Percentiles rank a stretch among this genome's conserved stretches.
Evolutionary conservation across 2,888 invertebrate species (phyloP).

Genomic region (Cordilura impudica): DNA sequence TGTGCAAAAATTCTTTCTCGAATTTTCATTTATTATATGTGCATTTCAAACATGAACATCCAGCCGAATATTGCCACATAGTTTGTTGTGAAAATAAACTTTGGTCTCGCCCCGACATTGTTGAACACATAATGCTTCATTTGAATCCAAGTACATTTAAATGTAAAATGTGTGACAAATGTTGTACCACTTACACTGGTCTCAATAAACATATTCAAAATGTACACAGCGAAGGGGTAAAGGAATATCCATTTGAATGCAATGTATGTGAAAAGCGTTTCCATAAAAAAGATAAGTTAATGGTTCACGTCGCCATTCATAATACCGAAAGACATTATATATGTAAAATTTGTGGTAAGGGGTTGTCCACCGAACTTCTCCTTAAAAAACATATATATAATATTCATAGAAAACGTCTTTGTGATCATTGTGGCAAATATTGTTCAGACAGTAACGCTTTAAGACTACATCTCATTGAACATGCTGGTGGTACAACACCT

Average conservation of each 20-base stretch:
- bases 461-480: slow-evolving; percentile 22
- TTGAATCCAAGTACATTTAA: slow-evolving; percentile 65
- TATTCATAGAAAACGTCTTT: slow-evolving; percentile 47
- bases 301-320: slow-evolving; percentile 64
- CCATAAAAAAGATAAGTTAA: slow-evolving; percentile 50
- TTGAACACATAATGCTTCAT: slow-evolving; percentile 65
- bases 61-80: slow-evolving; percentile 59
- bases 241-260: slow-evolving; percentile 56
- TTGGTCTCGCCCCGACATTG: slow-evolving; percentile 63
- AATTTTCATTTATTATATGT: slow-evolving; percentile 60
- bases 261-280: slow-evolving; percentile 63
- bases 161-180: slow-evolving; percentile 63
- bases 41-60: slow-evolving; percentile 64
- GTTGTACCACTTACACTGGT: slow-evolving; percentile 57
- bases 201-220: slow-evolving; percentile 62
- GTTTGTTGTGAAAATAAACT: slow-evolving; percentile 65
- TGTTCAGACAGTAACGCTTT: slow-evolving; percentile 1
- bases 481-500: slow-evolving; percentile 10
- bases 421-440: slow-evolving; percentile 63
- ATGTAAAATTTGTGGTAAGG: slow-evolving; percentile 66
- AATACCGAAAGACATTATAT: slow-evolving; percentile 56
- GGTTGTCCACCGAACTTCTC: slow-evolving; percentile 50
- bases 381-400: slow-evolving; percentile 57
- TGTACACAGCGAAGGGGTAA: slow-evolving; percentile 49
- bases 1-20: slow-evolving; percentile 53